Conservation (phyloP, 1,140 invertebrate species). For the Bombus confusus region DNA sequence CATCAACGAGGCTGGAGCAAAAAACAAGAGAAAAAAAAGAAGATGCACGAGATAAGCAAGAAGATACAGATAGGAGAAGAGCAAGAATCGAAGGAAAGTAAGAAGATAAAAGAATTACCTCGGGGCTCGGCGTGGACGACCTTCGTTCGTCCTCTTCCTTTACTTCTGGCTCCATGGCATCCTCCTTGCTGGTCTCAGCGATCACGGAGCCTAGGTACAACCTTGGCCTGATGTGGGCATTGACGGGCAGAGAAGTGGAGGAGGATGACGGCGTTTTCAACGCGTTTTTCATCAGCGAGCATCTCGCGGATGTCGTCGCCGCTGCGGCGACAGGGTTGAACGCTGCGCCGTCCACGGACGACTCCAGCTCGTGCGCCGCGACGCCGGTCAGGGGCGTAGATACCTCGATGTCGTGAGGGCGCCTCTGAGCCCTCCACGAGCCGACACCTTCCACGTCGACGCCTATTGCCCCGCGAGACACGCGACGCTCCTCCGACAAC, state of each 20-base stretch:
- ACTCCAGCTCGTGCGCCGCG: conserved; percentile 64
- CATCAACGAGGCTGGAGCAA: background rate
- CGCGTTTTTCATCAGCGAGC: conserved; percentile 46
- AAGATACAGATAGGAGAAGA: background rate
- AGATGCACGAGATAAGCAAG: background rate
- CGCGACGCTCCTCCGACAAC: conserved; percentile 48
- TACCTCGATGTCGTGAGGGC: conserved; percentile 34
- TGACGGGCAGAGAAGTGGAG: conserved; percentile 20
- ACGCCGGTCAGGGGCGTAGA: conserved; percentile 59
- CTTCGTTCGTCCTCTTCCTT: conserved; percentile 76
- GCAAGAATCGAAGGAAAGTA: background rate
- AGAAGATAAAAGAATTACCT: conserved; percentile 61
- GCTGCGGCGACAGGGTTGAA: conserved; percentile 48
- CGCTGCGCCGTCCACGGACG: conserved; percentile 58
- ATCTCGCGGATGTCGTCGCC: conserved; percentile 52
- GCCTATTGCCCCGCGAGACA: conserved; percentile 37
- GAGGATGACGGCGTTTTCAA: conserved; percentile 10
- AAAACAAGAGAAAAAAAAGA: too few species aligned
- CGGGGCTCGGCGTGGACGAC: conserved; percentile 74
- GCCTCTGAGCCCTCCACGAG: conserved; percentile 44
- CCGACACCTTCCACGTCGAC: conserved; percentile 69
- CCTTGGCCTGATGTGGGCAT: conserved; percentile 55
- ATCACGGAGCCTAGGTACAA: conserved; percentile 50
- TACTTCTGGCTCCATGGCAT: conserved; percentile 76
- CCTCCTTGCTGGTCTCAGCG: conserved; percentile 65